A percentile compares a stretch with the other conserved stretches of the same genome.
Evolutionary conservation across 35 echinoderm and acorn worm genomes (phyloP).

Genomic region (Stichopus chloronotus): DNA sequence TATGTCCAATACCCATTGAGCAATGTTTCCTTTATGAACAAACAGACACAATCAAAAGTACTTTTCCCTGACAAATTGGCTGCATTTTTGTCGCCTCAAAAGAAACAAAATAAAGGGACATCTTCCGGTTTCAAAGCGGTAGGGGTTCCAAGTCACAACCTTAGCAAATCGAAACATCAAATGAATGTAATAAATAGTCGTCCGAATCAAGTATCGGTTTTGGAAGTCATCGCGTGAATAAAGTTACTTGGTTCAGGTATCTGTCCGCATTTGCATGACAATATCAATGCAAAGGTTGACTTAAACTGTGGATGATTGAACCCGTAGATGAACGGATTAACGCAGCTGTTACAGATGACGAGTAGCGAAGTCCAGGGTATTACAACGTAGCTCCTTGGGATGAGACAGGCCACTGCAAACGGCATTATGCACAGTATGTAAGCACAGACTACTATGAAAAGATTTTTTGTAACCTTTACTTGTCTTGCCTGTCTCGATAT

Average conservation of each 20-base stretch:
- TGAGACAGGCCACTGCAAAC: slow-evolving; percentile 39
- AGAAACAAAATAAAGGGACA: too few species aligned
- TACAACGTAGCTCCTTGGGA: slow-evolving; percentile 53
- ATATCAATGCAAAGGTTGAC: slow-evolving; percentile 54
- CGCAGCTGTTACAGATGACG: slow-evolving; percentile 46
- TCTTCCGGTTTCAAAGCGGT: too few species aligned
- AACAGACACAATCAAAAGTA: too few species aligned
- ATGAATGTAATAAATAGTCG: too few species aligned
- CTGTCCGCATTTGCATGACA: slow-evolving; percentile 24
- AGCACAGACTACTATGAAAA: slow-evolving; percentile 56
- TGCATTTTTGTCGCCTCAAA: too few species aligned
- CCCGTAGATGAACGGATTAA: slow-evolving; percentile 81
- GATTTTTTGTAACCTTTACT: slow-evolving; percentile 62
- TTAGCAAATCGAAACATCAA: too few species aligned
- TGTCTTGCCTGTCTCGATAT: slow-evolving; percentile 13
- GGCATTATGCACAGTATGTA: slow-evolving; percentile 62
- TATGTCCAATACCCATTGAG: too few species aligned
- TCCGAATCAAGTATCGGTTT: background rate
- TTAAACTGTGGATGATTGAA: slow-evolving; percentile 77
- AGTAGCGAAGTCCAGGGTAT: slow-evolving; percentile 60
- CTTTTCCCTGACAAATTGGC: too few species aligned
- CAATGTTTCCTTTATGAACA: too few species aligned
- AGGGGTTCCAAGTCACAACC: too few species aligned
- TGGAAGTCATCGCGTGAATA: background rate
- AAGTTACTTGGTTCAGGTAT: slow-evolving; percentile 57